Conservation (phyloP, 92 coral and sea anemone genomes). For the Parazoanthus swiftii region DNA sequence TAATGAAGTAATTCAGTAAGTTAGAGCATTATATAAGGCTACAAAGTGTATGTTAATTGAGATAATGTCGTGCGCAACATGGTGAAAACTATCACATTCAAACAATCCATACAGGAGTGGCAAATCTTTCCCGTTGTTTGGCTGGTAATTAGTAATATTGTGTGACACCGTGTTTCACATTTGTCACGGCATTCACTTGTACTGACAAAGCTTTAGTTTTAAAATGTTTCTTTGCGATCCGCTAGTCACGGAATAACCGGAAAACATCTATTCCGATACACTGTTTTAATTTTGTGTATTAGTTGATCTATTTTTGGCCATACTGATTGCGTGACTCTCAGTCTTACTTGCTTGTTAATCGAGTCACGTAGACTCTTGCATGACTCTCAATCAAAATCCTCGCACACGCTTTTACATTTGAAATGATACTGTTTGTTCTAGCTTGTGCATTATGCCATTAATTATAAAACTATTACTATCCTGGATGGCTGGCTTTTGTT, state of each 20-base stretch:
- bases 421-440: not conserved
- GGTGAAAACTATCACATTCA: too few relatives aligned
- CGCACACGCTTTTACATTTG: not conserved
- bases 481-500: too few relatives aligned
- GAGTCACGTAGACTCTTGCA: conserved; percentile 11
- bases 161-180: not conserved
- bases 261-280: not conserved
- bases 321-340: conserved; percentile 9
- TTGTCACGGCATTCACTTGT: not conserved
- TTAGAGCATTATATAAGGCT: not conserved
- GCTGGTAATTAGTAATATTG: not conserved
- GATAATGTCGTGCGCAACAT: not conserved
- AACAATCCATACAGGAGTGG: not conserved
- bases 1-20: not conserved
- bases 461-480: too few relatives aligned
- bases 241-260: not conserved
- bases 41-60: not conserved
- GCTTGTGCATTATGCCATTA: not conserved
- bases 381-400: not conserved
- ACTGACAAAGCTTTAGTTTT: not conserved
- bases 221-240: not conserved
- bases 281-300: not conserved
- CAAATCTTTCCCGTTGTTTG: not conserved
- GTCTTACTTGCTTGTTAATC: not conserved
- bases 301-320: not conserved